Evolutionary conservation across 2,888 invertebrate species (phyloP).

Genomic region (Xylophagus ater): DNA sequence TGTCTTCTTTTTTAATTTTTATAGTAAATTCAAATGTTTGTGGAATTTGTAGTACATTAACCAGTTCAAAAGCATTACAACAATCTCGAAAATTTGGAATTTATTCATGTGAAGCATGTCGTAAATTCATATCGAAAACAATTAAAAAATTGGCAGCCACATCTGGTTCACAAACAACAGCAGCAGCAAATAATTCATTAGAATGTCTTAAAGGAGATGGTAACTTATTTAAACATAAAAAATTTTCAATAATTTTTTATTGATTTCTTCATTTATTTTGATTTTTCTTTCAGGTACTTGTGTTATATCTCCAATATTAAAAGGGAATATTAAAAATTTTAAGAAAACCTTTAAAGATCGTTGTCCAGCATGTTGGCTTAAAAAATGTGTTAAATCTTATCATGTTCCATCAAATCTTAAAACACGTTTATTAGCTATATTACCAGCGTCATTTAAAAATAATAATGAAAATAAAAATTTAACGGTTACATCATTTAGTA

Average conservation of each 20-base stretch:
- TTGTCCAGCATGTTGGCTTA: constrained; percentile 80
- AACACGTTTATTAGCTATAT: constrained; percentile 53
- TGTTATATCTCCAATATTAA: constrained; percentile 56
- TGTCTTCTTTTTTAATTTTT: constrained; percentile 5
- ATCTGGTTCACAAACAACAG: constrained; percentile 7
- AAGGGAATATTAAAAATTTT: constrained; percentile 47
- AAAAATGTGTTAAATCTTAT: constrained; percentile 69
- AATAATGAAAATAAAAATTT: constrained; percentile 16
- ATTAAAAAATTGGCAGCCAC: constrained; percentile 44
- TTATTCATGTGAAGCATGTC: constrained; percentile 74
- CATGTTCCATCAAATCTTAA: constrained; percentile 61
- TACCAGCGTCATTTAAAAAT: constrained; percentile 53
- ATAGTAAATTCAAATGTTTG: constrained; percentile 53
- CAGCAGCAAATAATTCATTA: constrained; percentile 40
- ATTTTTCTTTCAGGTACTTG: constrained; percentile 47
- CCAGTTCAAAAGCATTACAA: constrained; percentile 59
- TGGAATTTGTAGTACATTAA: constrained; percentile 66
- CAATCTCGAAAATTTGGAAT: constrained; percentile 76
- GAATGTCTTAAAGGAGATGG: constrained; percentile 44
- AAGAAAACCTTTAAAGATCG: constrained; percentile 59
- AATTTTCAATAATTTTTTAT: not conserved
- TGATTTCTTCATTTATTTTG: constrained; percentile 7
- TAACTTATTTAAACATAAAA: constrained; percentile 17
- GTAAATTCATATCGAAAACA: constrained; percentile 76
- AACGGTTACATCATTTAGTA: too few relatives aligned